phyloP scores from a whole-genome alignment of 2,113 vertebrate genomes.

The Tamias sibiricus region DNA sequence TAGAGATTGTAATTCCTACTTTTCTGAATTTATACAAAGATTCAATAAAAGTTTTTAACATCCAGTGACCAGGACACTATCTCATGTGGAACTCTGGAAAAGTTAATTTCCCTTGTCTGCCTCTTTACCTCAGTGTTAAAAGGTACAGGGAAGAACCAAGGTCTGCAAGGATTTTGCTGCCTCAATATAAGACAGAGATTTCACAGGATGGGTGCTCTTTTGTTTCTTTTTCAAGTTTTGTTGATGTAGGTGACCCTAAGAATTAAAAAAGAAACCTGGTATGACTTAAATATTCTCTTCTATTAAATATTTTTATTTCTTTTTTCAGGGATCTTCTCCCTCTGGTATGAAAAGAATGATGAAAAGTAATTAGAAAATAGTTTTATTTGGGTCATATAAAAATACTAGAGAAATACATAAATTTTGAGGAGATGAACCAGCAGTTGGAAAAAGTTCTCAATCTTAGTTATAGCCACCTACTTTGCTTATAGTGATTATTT shows the following conservation, averaged over 20 bases:
- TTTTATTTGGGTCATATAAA: constrained; percentile 41
- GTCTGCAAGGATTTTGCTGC: not conserved
- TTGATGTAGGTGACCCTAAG: constrained; percentile 46
- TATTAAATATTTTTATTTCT: constrained; percentile 63
- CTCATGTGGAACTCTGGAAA: not conserved
- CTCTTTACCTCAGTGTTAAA: not conserved
- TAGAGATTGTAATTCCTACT: constrained; percentile 46
- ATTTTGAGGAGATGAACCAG: constrained; percentile 41
- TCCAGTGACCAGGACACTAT: not conserved
- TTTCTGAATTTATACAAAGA: constrained; percentile 18
- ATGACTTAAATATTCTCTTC: constrained; percentile 49
- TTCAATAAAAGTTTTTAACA: not conserved
- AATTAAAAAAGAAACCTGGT: constrained; percentile 39
- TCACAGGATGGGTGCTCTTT: not conserved
- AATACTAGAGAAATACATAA: constrained; percentile 38
- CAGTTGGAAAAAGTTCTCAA: constrained; percentile 15
- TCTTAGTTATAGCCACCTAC: constrained; percentile 43
- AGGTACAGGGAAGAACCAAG: not conserved
- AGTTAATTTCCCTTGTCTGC: not conserved
- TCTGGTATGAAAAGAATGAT: constrained; percentile 50
- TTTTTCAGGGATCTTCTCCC: not conserved
- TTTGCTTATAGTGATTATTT: constrained; percentile 53
- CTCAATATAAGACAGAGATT: not conserved
- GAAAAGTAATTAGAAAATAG: constrained; percentile 43
- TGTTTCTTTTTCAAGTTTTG: constrained; percentile 46